A percentile compares a stretch with the other conserved stretches of the same genome.
Conservation (phyloP, 2,888 invertebrate species). For the Liodrosophila aerea region DNA sequence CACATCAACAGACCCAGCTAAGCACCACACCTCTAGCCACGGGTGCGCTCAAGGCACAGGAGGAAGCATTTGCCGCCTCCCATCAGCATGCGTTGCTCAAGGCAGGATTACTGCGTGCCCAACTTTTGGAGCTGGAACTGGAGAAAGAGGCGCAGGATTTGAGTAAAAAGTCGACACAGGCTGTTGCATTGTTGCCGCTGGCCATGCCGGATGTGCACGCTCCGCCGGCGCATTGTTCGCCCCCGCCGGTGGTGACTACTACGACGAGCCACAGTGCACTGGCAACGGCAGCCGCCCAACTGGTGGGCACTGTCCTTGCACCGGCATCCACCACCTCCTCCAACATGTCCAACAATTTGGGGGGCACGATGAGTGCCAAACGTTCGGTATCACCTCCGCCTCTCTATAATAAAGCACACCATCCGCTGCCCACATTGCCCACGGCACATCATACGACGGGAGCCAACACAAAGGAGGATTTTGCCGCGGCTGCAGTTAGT, state of each 20-base stretch:
- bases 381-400: conserved; percentile 80
- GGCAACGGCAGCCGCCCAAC: conserved; percentile 29
- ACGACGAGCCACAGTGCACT: conserved; percentile 49
- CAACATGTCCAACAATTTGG: conserved; percentile 38
- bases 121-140: conserved; percentile 65
- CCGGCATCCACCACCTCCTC: conserved; percentile 59
- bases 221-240: conserved; percentile 49
- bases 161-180: conserved; percentile 66
- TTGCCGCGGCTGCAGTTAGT: conserved; percentile 24
- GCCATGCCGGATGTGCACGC: conserved; percentile 12
- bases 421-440: conserved; percentile 66
- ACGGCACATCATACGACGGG: conserved; percentile 52
- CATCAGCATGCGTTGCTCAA: conserved; percentile 64
- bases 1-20: conserved; percentile 63
- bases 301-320: conserved; percentile 57
- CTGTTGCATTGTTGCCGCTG: conserved; percentile 14
- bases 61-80: conserved; percentile 54
- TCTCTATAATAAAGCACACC: conserved; percentile 79
- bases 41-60: conserved; percentile 57
- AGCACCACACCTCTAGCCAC: conserved; percentile 68
- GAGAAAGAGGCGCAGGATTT: conserved; percentile 78
- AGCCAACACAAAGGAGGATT: conserved; percentile 76
- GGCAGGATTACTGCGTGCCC: conserved; percentile 58
- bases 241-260: conserved; percentile 60
- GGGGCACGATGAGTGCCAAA: conserved; percentile 51